Base-by-base conservation (phyloP, 1,140 invertebrate genomes). In the Scaptomyza graminum region DNA sequence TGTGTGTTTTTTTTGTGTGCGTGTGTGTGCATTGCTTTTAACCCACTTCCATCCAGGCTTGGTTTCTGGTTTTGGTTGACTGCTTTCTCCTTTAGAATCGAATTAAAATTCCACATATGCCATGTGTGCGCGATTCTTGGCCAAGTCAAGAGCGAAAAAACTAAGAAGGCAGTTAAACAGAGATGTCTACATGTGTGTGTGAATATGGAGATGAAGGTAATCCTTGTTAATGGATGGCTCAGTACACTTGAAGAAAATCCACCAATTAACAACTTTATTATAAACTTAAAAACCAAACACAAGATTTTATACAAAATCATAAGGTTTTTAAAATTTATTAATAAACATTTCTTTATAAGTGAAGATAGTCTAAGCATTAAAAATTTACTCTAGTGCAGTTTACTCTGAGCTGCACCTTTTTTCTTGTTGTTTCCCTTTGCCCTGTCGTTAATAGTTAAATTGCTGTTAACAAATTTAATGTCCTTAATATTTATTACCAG, bases 401-500 rank as follows among this genome's bases (percentile, higher is more conserved):
- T 37, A 15, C n/a, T 1, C 34, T 31, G 28, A 22, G 25, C 59
- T 43, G 12, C 15, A 31, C 8, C 37, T 6, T 18, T 28, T 31
- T 31, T 31, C 8, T 34, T 57, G 55, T 49, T 54, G 9, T 28
- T 49, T 56, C 15, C 25, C 43, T 59, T 34, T 54, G 44, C 43
- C 50, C 55, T 68, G 74, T 68, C 74, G 64, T 79, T 79, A 79
- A 79, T 79, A 74, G 76, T 74, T 74, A 76, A 76, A 79, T 79
- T 79, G 76, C 74, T 79, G 69, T 79, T 79, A 79, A 79, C 74
- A 76, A 79, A 79, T 79, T 79, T 74, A 79, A 79, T 76, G 70
- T 79, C 56, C 74, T 79, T 77, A 76, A 76, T 77, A 76, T 76
- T 79, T 79, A 79, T 79, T 66, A 65, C 69, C 55, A 50, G 16